Evolutionary conservation across 2,797 vertebrate species (phyloP).

Genomic region (Sebastes diaconus): DNA sequence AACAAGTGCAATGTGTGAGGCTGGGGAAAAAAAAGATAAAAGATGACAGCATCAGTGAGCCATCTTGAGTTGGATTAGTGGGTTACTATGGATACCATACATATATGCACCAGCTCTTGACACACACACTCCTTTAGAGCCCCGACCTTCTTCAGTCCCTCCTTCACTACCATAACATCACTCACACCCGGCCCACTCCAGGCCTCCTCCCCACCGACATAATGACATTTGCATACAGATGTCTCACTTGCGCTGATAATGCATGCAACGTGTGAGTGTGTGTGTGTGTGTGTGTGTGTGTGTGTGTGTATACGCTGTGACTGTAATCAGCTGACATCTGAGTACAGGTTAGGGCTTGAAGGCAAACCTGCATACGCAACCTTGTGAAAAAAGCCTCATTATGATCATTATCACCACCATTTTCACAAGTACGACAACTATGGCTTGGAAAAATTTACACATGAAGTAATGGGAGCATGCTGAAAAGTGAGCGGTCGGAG

Average conservation of each 20-base stretch:
- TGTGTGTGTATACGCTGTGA: background rate
- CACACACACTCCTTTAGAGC: conserved; percentile 55
- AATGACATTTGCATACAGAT: conserved; percentile 94
- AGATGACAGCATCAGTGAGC: conserved; percentile 42
- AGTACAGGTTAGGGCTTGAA: conserved; percentile 46
- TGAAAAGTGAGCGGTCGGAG: conserved; percentile 30
- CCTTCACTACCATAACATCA: conserved; percentile 74
- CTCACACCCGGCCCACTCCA: conserved; percentile 45
- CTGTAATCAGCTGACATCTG: conserved; percentile 68
- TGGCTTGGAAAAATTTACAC: conserved; percentile 9
- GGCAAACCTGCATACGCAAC: conserved; percentile 28
- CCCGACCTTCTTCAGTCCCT: conserved; percentile 65
- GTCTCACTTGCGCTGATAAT: conserved; percentile 75
- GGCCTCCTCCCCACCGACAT: conserved; percentile 60
- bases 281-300: conserved; percentile 2
- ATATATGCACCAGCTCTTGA: conserved; percentile 63
- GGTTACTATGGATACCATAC: conserved; percentile 66
- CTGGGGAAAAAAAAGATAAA: conserved; percentile 22
- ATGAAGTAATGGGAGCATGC: background rate
- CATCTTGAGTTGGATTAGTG: conserved; percentile 55
- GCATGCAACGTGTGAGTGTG: conserved; percentile 15
- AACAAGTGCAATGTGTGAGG: background rate
- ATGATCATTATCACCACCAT: conserved; percentile 51
- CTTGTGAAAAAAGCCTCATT: conserved; percentile 48
- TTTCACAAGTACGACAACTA: conserved; percentile 39